A percentile compares a stretch with the other conserved stretches of the same genome.
Conservation (phyloP, 2,797 vertebrate genomes). For the Vultur gryphus region DNA sequence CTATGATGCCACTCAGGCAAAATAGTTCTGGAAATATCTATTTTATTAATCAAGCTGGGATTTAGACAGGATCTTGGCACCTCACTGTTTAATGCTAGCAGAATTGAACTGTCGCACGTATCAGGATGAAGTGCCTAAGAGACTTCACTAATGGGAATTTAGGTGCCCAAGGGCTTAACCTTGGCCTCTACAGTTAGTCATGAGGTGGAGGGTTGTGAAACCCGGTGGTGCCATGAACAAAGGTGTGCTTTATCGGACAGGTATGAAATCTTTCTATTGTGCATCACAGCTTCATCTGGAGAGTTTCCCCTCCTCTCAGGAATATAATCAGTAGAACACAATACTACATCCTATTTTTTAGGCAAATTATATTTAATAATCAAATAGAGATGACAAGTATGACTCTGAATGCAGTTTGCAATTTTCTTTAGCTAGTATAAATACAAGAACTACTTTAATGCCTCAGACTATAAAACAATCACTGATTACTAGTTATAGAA, state of each 20-base stretch:
- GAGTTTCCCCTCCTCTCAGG: not conserved
- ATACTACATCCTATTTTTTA: not conserved
- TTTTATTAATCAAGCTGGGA: not conserved
- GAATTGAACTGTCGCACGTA: not conserved
- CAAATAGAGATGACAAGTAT: not conserved
- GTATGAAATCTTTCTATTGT: not conserved
- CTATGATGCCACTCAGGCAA: not conserved
- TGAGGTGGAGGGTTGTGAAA: not conserved
- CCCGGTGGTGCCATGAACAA: not conserved
- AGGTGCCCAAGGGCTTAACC: not conserved
- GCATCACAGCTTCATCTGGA: not conserved
- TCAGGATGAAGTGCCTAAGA: not conserved
- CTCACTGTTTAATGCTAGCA: not conserved
- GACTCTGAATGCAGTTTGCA: not conserved
- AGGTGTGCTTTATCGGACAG: not conserved
- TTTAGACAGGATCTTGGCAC: not conserved
- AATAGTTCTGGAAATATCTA: not conserved
- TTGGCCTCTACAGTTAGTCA: not conserved
- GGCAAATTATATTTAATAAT: not conserved
- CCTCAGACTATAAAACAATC: not conserved
- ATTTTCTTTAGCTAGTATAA: not conserved
- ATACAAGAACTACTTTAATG: not conserved
- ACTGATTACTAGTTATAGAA: not conserved
- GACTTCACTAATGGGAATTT: not conserved
- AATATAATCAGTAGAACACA: not conserved